phyloP scores from a whole-genome alignment of 2,888 invertebrate genomes.

The Nymphalis urticae region DNA sequence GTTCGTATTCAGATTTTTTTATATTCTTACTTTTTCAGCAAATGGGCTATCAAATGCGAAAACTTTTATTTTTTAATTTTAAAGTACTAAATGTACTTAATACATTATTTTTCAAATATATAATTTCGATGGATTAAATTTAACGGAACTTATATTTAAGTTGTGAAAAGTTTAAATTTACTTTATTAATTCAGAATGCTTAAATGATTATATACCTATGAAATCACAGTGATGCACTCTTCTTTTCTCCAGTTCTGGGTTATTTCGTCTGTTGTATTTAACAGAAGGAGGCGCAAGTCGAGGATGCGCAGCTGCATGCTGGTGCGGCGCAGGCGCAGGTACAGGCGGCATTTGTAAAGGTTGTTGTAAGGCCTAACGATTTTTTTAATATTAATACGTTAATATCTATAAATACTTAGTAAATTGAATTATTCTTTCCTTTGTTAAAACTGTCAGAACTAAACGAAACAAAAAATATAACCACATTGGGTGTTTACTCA shows the following conservation, averaged over 20 bases:
- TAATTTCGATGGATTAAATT: not conserved
- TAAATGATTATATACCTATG: conserved; percentile 61
- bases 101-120: not conserved
- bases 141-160: not conserved
- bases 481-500: no score
- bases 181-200: not conserved
- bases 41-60: no score
- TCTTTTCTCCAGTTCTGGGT: conserved; percentile 97
- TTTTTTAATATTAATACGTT: no score
- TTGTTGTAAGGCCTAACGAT: conserved; percentile 53
- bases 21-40: no score
- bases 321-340: conserved; percentile 44
- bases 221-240: conserved; percentile 98
- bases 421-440: no score
- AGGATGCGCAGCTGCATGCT: conserved; percentile 53
- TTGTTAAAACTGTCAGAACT: no score
- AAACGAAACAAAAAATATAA: no score
- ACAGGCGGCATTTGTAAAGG: conserved; percentile 56
- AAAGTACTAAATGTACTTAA: no score
- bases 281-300: conserved; percentile 66
- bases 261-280: conserved; percentile 96
- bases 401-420: no score
- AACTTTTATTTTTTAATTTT: no score
- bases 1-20: no score
- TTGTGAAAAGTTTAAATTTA: no score